phyloP scores from a whole-genome alignment of 2,113 vertebrate species.

The Pangasianodon hypophthalmus region DNA sequence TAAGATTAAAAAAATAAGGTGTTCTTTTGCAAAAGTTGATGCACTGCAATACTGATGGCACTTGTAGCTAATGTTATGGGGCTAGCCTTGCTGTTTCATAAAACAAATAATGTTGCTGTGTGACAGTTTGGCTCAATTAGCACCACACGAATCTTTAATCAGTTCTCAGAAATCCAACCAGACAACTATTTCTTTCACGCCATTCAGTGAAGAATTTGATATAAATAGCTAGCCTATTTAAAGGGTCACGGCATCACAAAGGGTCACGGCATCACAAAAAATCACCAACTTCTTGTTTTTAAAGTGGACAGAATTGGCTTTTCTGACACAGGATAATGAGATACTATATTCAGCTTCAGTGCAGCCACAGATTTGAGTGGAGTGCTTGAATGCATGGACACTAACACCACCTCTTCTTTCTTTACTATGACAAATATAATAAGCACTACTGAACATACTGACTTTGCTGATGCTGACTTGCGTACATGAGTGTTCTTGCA shows the following conservation, averaged over 20 bases:
- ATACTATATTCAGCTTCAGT: background rate
- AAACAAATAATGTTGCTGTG: background rate
- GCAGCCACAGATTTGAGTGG: background rate
- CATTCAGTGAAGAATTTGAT: background rate
- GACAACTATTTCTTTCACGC: background rate
- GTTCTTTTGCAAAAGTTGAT: background rate
- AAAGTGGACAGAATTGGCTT: background rate
- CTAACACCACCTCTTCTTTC: background rate
- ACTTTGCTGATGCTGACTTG: slow-evolving; percentile 28
- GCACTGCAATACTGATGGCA: background rate
- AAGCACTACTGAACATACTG: background rate
- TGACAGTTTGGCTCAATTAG: background rate
- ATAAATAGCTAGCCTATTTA: background rate
- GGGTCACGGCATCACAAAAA: background rate
- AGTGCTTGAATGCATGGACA: background rate
- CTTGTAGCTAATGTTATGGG: background rate
- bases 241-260: background rate
- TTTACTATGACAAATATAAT: background rate
- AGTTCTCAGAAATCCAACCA: background rate
- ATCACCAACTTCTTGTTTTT: background rate
- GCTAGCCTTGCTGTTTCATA: background rate
- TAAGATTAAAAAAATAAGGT: background rate
- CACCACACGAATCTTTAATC: slow-evolving; percentile 26
- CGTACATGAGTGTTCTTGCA: slow-evolving; percentile 51
- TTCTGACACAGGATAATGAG: background rate